Conservation (phyloP, 2,888 invertebrate species). For the Nomada fabriciana region DNA sequence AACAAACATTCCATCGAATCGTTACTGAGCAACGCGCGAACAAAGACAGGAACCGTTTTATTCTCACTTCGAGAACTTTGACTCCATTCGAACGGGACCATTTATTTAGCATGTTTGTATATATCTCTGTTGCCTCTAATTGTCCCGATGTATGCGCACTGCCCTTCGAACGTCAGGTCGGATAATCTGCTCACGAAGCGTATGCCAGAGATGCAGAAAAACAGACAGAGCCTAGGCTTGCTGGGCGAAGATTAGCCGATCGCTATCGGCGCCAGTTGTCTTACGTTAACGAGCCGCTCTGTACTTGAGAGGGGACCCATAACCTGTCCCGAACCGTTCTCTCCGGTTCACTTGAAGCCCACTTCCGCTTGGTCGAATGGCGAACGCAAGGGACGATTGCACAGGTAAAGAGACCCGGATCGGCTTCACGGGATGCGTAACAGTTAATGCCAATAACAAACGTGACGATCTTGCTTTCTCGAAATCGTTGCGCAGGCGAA, state of each 20-base stretch:
- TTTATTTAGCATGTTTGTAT: conserved; percentile 7
- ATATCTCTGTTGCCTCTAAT: conserved; percentile 59
- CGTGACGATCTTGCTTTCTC: conserved; percentile 19
- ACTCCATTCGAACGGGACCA: conserved; percentile 21
- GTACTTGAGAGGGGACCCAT: conserved; percentile 46
- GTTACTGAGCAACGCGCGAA: conserved; percentile 10
- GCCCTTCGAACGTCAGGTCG: conserved; percentile 43
- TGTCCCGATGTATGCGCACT: conserved; percentile 54
- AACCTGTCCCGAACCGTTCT: conserved; percentile 64
- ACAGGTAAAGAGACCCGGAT: conserved; percentile 52
- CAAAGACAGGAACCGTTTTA: conserved; percentile 21
- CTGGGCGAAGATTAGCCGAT: conserved; percentile 80
- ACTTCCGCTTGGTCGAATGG: conserved; percentile 59
- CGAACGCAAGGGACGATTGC: conserved; percentile 41
- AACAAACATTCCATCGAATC: conserved; percentile 31
- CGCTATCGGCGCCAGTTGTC: conserved; percentile 78
- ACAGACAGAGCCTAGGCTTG: conserved; percentile 58
- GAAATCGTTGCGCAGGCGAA: neutral
- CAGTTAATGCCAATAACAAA: conserved; percentile 33
- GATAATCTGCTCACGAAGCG: conserved; percentile 63
- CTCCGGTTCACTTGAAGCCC: conserved; percentile 42
- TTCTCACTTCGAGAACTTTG: neutral
- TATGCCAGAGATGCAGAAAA: conserved; percentile 60
- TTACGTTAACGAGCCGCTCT: conserved; percentile 80
- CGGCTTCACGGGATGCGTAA: conserved; percentile 25